phyloP scores from a whole-genome alignment of 2,797 vertebrate genomes.

The Anguilla anguilla region DNA sequence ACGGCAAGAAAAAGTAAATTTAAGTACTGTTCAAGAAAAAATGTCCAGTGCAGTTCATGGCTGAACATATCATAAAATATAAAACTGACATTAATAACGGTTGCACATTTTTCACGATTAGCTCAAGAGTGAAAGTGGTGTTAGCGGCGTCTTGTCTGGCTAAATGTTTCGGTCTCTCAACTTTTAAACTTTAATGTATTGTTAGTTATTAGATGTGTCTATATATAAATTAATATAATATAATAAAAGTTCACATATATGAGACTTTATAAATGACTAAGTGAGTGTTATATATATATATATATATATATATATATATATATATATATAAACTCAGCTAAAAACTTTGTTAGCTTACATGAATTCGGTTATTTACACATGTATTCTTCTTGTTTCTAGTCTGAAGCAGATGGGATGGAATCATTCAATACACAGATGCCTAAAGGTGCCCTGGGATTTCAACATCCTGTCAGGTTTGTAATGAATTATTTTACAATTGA shows the following conservation, averaged over 20 bases:
- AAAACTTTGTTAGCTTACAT: no score
- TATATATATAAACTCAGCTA: no score
- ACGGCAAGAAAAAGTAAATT: slow-evolving; percentile 27
- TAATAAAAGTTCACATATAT: no score
- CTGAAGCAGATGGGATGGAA: slow-evolving; percentile 23
- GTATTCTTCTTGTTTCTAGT: neutral
- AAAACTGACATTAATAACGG: neutral
- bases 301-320: no score
- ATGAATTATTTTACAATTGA: neutral
- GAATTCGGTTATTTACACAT: no score
- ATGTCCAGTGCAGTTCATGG: neutral
- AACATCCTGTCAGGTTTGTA: slow-evolving; percentile 79
- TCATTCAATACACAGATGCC: slow-evolving; percentile 31
- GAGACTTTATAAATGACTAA: no score
- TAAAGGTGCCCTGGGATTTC: slow-evolving; percentile 70
- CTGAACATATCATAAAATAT: neutral
- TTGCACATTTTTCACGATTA: neutral
- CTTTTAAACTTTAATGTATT: neutral
- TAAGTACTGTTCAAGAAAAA: neutral
- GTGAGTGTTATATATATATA: no score
- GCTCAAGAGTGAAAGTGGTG: neutral
- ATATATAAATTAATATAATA: no score
- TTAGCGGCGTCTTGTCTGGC: neutral
- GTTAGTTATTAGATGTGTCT: neutral
- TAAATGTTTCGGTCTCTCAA: no score